phyloP scores from a whole-genome alignment of 2,113 vertebrate species.

The Perca fluviatilis region DNA sequence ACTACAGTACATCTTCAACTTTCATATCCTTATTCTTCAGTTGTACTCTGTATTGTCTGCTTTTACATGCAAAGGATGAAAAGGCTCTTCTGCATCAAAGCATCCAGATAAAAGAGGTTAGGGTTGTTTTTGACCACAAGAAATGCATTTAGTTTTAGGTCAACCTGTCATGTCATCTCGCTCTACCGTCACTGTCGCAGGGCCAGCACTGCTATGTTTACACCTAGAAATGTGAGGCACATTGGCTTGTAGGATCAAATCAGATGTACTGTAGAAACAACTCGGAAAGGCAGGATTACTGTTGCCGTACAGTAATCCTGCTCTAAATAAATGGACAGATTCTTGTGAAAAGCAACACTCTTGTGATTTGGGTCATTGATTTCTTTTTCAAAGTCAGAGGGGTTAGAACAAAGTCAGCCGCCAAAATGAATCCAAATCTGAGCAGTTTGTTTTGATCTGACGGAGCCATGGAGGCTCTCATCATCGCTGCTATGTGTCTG shows the following conservation, averaged over 20 bases:
- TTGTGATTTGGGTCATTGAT: constrained; percentile 31
- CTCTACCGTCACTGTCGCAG: neutral
- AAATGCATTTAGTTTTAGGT: constrained; percentile 5
- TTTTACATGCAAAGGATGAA: neutral
- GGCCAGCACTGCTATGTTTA: neutral
- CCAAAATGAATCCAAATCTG: constrained; percentile 18
- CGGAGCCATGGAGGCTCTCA: neutral
- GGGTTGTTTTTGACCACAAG: neutral
- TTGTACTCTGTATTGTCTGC: neutral
- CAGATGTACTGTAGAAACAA: neutral
- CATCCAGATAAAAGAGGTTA: neutral
- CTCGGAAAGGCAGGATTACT: neutral
- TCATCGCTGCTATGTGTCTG: neutral
- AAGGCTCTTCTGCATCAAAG: constrained; percentile 7
- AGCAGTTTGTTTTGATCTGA: constrained; percentile 6
- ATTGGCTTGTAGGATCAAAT: neutral
- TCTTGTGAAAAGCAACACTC: neutral
- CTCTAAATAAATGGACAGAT: neutral
- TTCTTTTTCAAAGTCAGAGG: neutral
- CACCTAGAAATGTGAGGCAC: neutral
- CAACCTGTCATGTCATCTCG: neutral
- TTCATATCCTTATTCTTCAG: neutral
- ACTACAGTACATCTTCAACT: neutral
- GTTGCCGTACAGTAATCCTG: neutral
- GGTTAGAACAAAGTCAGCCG: constrained; percentile 2